A percentile compares a stretch with the other conserved stretches of the same genome.
phyloP scores from a whole-genome alignment of 2,888 invertebrate species.

The Linnaemya vulpina region DNA sequence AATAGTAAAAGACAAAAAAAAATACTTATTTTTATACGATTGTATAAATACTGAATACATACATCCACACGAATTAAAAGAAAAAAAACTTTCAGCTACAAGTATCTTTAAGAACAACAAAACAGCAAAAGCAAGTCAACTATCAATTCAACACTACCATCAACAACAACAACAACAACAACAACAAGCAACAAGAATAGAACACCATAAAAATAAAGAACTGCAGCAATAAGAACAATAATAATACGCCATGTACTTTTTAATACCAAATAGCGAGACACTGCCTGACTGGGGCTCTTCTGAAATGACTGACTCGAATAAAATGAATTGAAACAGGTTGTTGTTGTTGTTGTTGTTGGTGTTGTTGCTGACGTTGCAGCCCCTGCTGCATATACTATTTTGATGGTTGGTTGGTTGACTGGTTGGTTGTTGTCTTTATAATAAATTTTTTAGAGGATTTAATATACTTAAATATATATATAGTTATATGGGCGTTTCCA shows the following conservation, averaged over 20 bases:
- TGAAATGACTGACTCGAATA: slow-evolving; percentile 58
- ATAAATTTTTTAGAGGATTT: not conserved
- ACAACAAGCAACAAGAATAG: slow-evolving; percentile 7
- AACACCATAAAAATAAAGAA: slow-evolving; percentile 12
- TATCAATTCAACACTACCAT: slow-evolving; percentile 38
- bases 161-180: slow-evolving; percentile 14
- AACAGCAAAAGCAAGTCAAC: slow-evolving; percentile 51
- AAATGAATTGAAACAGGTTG: slow-evolving; percentile 61
- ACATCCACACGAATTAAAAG: not conserved
- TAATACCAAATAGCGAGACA: slow-evolving; percentile 48
- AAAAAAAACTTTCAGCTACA: slow-evolving; percentile 18
- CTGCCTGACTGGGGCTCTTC: slow-evolving; percentile 20
- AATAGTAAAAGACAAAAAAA: slow-evolving; percentile 19
- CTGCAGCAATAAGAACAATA: slow-evolving; percentile 22
- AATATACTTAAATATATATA: not conserved
- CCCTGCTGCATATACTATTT: slow-evolving; percentile 36
- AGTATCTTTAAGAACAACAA: slow-evolving; percentile 52
- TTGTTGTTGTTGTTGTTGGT: slow-evolving; percentile 54
- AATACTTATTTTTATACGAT: slow-evolving; percentile 8
- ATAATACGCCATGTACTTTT: slow-evolving; percentile 13
- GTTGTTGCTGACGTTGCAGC: slow-evolving; percentile 35
- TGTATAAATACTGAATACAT: slow-evolving; percentile 28
- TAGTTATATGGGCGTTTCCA: not conserved
- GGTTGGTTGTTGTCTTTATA: slow-evolving; percentile 3
- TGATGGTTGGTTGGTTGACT: slow-evolving; percentile 23